A percentile compares a stretch with the other conserved stretches of the same genome.
Conservation (phyloP, 1,140 invertebrate species). For the Hermatobates lingyangjiaoensis region DNA sequence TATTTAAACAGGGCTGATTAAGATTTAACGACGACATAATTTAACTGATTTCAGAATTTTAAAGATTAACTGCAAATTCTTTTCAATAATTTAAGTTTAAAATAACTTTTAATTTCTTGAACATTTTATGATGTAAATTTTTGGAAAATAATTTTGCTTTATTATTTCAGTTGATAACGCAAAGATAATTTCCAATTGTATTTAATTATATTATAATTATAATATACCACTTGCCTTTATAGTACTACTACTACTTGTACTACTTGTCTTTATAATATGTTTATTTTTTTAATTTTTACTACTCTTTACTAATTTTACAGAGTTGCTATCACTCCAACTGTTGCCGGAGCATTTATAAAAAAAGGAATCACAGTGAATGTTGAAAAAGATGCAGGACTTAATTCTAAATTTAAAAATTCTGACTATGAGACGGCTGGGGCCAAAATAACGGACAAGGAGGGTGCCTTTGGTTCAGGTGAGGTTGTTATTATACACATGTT, state of each 20-base stretch:
- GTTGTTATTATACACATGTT: neutral
- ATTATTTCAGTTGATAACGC: neutral
- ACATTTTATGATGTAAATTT: too few relatives aligned
- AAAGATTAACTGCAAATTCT: too few relatives aligned
- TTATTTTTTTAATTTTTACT: neutral
- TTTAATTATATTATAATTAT: neutral
- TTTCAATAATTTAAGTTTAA: too few relatives aligned
- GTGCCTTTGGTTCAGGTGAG: constrained; percentile 46
- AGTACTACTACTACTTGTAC: too few relatives aligned
- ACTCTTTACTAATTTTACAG: too few relatives aligned
- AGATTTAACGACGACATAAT: too few relatives aligned
- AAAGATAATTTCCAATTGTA: neutral
- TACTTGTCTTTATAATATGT: neutral
- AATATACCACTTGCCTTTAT: neutral
- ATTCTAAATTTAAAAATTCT: constrained; percentile 56
- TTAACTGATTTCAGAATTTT: too few relatives aligned
- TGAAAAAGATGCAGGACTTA: constrained; percentile 55
- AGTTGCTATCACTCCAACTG: constrained; percentile 60
- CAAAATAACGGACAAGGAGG: constrained; percentile 38
- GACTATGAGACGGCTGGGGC: constrained; percentile 56
- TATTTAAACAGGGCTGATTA: too few relatives aligned
- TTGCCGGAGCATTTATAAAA: constrained; percentile 48
- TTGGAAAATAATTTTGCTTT: neutral
- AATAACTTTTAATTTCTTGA: too few relatives aligned
- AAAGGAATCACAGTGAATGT: constrained; percentile 66